Evolutionary conservation across 2,888 invertebrate genomes (phyloP), one percentile per base, ranked within the genome.

Genomic region (Diplazon laetatorius): DNA sequence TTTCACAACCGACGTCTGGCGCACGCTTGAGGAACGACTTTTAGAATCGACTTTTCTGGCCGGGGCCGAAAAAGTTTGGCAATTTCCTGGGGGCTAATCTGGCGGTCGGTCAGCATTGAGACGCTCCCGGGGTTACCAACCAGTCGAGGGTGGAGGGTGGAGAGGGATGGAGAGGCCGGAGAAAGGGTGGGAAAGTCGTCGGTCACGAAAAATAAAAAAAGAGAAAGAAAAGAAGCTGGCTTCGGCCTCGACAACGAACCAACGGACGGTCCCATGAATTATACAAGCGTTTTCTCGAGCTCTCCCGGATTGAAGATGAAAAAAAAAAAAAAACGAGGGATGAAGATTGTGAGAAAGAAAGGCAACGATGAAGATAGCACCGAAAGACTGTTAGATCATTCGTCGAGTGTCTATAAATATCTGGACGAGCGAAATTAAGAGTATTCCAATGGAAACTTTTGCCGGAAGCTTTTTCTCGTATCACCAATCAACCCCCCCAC

Each of bases 51-150:
- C 89, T 89, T 90, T 89, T 70, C 82, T 80, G 82, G 84, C 83
- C n/a, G n/a, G 82, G 81, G 84, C 76, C 81, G 86, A 87, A 87
- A 89, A 91, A 91, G 90, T 91, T 91, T 91, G 90, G 90, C 90
- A 91, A 91, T 91, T 91, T 90, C 89, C 90, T 88, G 88, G 85
- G n/a, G 86, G 89, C 90, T 91, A 90, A 91, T 90, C 90, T 89
- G 87, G 85, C 83, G 89, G 89, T 87, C 87, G 88, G 90, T 90
- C 89, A 89, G 90, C 90, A 90, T 90, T 89, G 89, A 88, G 89
- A 89, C 89, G 90, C 89, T 85, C 86, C 83, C 72, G 81, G 85
- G 86, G 87, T 85, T 86, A 78, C 76, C 52, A 80, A 85, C 83
- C 82, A 79, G 78, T 62, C 69, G 74, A 76, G 65, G 59, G 70